Evolutionary conservation across 2,113 vertebrate genomes (phyloP).

Genomic region (Azemiops feae): DNA sequence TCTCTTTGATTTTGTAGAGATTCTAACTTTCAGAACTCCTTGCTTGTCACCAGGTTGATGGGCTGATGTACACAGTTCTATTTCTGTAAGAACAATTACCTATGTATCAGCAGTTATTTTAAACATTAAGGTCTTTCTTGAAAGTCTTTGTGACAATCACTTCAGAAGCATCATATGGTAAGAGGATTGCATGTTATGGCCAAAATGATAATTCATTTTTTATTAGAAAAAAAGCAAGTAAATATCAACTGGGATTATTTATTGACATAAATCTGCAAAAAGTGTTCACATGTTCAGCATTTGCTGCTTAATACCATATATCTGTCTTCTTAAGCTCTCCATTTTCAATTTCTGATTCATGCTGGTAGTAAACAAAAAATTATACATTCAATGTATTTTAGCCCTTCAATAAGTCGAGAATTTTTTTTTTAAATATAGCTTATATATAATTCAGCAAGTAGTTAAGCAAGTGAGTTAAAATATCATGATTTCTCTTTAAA

Average conservation of each 20-base stretch:
- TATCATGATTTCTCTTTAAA: background rate
- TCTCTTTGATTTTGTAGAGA: background rate
- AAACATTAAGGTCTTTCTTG: slow-evolving; percentile 34
- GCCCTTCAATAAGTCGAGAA: slow-evolving; percentile 40
- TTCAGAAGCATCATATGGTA: slow-evolving; percentile 10
- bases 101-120: slow-evolving; percentile 49
- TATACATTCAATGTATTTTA: slow-evolving; percentile 18
- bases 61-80: background rate
- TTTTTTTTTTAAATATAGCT: background rate
- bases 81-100: slow-evolving; percentile 30
- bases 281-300: slow-evolving; percentile 29
- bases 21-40: background rate
- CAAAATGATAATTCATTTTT: slow-evolving; percentile 33
- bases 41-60: background rate
- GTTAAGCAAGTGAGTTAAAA: background rate
- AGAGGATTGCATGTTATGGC: slow-evolving; percentile 16
- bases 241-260: slow-evolving; percentile 46
- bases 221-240: slow-evolving; percentile 57
- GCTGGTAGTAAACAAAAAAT: slow-evolving; percentile 36
- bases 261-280: slow-evolving; percentile 39
- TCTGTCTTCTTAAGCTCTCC: background rate
- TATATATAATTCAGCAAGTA: slow-evolving; percentile 26
- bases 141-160: slow-evolving; percentile 29
- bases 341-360: slow-evolving; percentile 54
- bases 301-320: slow-evolving; percentile 16